Conservation (phyloP, 2,113 vertebrate species). For the Isurus oxyrinchus region DNA sequence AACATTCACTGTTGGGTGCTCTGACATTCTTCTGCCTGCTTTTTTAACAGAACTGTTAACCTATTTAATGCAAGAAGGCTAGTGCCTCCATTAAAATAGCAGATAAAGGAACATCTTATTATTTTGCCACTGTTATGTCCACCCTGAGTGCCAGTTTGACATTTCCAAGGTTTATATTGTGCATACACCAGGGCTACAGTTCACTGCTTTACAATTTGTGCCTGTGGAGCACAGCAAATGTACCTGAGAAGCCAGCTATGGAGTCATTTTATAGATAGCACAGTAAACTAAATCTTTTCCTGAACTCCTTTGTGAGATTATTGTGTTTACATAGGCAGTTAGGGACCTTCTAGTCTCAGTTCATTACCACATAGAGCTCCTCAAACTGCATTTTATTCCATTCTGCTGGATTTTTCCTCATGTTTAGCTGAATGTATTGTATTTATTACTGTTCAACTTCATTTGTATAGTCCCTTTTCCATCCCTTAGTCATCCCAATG, state of each 20-base stretch:
- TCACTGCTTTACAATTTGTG: neutral
- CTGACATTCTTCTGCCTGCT: neutral
- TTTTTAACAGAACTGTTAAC: neutral
- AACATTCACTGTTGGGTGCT: neutral
- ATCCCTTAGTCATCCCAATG: neutral
- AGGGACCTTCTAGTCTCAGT: neutral
- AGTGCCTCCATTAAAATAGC: neutral
- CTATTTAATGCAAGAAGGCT: neutral
- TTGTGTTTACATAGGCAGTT: neutral
- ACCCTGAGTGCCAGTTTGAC: neutral
- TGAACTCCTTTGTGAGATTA: neutral
- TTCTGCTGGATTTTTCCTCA: neutral
- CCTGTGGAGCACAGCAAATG: neutral
- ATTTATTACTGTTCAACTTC: neutral
- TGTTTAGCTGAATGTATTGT: neutral
- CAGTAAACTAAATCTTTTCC: neutral
- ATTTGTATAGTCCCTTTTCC: neutral
- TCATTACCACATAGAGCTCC: neutral
- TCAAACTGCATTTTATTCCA: neutral
- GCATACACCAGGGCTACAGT: neutral
- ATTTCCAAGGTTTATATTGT: neutral
- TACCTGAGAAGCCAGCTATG: neutral
- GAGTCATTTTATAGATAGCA: neutral
- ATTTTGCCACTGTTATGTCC: neutral
- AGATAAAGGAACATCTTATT: neutral